phyloP scores from a whole-genome alignment of 2,797 vertebrate genomes.

The Falco rusticolus region DNA sequence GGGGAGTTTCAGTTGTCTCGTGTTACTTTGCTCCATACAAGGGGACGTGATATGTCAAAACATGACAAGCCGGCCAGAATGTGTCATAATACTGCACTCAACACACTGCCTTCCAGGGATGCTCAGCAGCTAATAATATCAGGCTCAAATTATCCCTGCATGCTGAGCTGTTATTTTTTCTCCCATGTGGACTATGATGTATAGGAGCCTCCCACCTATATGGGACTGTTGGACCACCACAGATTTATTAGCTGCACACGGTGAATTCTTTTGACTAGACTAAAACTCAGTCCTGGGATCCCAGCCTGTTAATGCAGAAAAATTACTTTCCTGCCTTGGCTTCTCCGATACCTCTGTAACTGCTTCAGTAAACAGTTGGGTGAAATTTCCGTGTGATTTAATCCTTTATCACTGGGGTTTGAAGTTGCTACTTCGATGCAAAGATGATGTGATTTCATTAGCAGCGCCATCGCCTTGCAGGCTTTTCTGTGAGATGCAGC shows the following conservation, averaged over 20 bases:
- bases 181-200: background rate
- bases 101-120: conserved; percentile 27
- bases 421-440: background rate
- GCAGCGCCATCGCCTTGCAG: rapidly evolving
- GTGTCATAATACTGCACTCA: conserved; percentile 36
- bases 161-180: conserved; percentile 23
- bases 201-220: background rate
- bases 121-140: conserved; percentile 51
- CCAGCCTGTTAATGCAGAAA: background rate
- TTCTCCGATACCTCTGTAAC: background rate
- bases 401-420: background rate
- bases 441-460: background rate
- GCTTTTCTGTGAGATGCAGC: background rate
- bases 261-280: conserved; percentile 10
- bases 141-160: conserved; percentile 33
- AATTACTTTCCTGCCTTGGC: background rate
- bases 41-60: conserved; percentile 49
- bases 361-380: background rate
- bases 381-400: background rate
- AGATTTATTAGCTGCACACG: background rate
- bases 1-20: background rate
- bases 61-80: conserved; percentile 46
- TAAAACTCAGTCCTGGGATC: background rate
- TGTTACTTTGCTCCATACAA: background rate
- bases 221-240: background rate